Base-by-base conservation (phyloP, 2,113 vertebrate genomes). In the Erinaceus europaeus region DNA sequence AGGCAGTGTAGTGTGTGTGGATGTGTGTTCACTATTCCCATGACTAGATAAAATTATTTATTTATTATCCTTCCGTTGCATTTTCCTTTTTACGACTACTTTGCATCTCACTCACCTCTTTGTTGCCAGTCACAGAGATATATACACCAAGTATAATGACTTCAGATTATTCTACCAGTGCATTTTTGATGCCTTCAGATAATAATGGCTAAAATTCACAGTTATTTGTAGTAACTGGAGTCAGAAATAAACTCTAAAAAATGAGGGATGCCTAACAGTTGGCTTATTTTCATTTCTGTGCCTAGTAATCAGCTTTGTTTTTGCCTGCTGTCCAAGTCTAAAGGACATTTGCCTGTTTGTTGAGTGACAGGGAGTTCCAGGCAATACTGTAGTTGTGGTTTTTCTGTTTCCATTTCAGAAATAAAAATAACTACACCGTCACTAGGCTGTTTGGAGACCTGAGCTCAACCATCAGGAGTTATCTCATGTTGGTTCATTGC, bases 151-250 rank as follows among this genome's bases (percentile, higher is more conserved):
- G n/a, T 62, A 64, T 93, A 94, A 95, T 82, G 78, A 40, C 59
- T 91, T 89, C 78, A 89, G 79, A 93, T 93, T 81, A 89, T 81
- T 78, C 32, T 82, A 86, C 89, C 81, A 82, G 61, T 55, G 75
- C 36, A 75, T 38, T 81, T 93, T 85, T 74, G 77, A 90, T 92
- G 77, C 17, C 73, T 48, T 46, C 82, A 59, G 68, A 69, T 91
- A 93, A 93, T 91, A 87, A 92, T 87, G 74, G 84, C 64, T 89
- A 67, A 90, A 89, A 93, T 91, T 79, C 81, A 88, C 71, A 93
- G 77, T 73, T 42, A 80, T 77, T 53, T 53, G 25, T 91, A 73
- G 64, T 86, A 81, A 91, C 18, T 50, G 61, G 34, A 75, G 40
- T 65, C 44, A 84, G 90, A 89, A 84, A 94, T 71, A 89, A 40